These are phyloP conservation scores for Epirrita christyi DNA, from an alignment of 2,888 invertebrate species.

Conservation along the genomic window DNA sequence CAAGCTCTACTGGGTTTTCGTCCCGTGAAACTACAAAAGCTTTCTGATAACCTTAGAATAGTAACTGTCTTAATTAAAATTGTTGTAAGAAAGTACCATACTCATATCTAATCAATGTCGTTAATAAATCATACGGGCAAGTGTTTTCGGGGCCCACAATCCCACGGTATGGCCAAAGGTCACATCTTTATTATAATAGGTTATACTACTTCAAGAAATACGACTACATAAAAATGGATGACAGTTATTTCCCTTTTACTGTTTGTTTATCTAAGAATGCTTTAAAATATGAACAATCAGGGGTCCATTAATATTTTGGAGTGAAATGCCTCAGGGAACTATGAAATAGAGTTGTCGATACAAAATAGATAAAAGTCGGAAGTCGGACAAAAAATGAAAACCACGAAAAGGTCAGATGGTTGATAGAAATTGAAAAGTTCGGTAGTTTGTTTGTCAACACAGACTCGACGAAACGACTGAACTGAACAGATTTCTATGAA, in stretches of 20 bases:
- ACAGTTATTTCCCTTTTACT: constrained; percentile 24
- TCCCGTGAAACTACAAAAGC: too few species aligned
- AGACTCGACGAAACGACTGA: too few species aligned
- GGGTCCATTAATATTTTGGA: constrained; percentile 20
- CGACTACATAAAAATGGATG: constrained; percentile 18
- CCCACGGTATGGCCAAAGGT: constrained; percentile 17
- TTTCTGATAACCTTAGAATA: too few species aligned
- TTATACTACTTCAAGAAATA: constrained; percentile 3
- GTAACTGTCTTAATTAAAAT: too few species aligned
- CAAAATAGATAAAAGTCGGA: background rate
- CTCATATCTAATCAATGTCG: constrained; percentile 7
- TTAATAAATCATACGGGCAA: constrained; percentile 20
- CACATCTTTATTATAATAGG: constrained; percentile 13
- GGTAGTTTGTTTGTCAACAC: too few species aligned
- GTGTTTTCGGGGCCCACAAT: constrained; percentile 13
- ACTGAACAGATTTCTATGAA: too few species aligned
- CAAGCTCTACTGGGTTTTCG: too few species aligned
- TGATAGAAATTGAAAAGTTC: too few species aligned
- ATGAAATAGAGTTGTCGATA: background rate
- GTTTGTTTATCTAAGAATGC: constrained; percentile 32
- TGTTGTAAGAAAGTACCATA: background rate
- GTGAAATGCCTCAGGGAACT: constrained; percentile 16
- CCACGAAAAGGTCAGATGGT: too few species aligned
- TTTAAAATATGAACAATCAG: constrained; percentile 29
- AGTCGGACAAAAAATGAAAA: background rate